Evolutionary conservation across 2,888 invertebrate species (phyloP), one percentile per base, ranked within the genome.

Genomic region (Amphipoea oculea): DNA sequence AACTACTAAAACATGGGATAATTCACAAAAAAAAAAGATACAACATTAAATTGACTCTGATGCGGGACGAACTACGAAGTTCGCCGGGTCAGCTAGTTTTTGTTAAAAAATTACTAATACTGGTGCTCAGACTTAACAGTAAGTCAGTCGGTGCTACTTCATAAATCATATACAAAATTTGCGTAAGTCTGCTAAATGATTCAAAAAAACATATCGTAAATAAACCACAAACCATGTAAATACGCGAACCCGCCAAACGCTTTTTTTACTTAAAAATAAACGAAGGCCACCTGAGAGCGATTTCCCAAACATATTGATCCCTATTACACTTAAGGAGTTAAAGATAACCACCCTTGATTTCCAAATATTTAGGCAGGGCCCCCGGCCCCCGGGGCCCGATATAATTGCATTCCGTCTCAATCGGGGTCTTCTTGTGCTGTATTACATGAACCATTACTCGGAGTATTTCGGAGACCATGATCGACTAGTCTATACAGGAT

Each of bases 351-450:
- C 81, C 76, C 84, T 85, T 88, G 89, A 89, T 90, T 92, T 87
- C 85, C 88, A 90, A 92, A 92, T 91, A 92, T 92, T 92, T 90
- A 89, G 91, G 87, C 82, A 83, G 80, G 48, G 54, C 85, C 65
- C 42, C 12, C 57, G 48, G 91, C 88, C 79, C 81, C 81, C 75
- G 83, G 88, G 89, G 82, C 78, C 72, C 67, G 65, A 82, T 87
- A 86, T 92, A 92, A 92, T 92, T 92, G 91, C 92, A 92, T 92
- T 92, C 89, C 84, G 88, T 86, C 89, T 91, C 90, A 88, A 91
- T 91, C 89, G 86, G 81, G 88, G 84, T 78, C 76, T 81, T 81
- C 85, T 86, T 75, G 84, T 79, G 79, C 83, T 86, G 87, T 89
- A 91, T 90, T 90, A 91, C 88, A 82, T 83, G 85, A 83, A 82